Evolutionary conservation across 2,113 vertebrate genomes (phyloP).

Genomic region (Myrmophylax atrothorax): DNA sequence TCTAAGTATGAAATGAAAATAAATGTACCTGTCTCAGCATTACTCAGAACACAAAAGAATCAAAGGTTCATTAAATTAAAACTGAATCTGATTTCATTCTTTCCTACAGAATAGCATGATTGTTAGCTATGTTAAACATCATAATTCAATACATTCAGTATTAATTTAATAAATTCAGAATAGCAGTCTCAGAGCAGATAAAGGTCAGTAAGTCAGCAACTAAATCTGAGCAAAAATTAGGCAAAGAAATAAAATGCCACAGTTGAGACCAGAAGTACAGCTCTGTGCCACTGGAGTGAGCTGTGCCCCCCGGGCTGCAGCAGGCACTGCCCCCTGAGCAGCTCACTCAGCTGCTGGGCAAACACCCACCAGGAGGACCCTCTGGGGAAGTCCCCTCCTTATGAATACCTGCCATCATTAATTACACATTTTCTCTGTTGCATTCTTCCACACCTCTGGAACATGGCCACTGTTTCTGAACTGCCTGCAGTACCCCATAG

Average conservation of each 20-base stretch:
- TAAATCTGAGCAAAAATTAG: neutral
- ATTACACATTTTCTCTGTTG: neutral
- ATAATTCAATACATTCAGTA: neutral
- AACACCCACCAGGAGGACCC: neutral
- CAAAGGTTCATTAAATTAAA: constrained; percentile 5
- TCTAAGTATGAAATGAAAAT: neutral
- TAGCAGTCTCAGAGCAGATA: neutral
- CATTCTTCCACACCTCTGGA: neutral
- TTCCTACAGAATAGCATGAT: neutral
- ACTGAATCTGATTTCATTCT: neutral
- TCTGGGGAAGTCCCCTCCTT: neutral
- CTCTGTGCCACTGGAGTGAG: neutral
- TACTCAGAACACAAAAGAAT: constrained; percentile 3
- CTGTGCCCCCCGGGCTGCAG: neutral
- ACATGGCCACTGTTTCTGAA: neutral
- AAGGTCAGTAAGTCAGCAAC: neutral
- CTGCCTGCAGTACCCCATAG: neutral
- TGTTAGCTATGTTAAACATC: neutral
- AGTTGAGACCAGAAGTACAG: neutral
- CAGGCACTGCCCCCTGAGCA: neutral
- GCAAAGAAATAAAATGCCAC: neutral
- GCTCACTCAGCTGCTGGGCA: neutral
- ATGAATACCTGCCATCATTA: neutral
- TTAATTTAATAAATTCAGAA: neutral
- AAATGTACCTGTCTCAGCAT: neutral